Conservation (phyloP, 2,113 vertebrate genomes). For the Motacilla tschutschensis region DNA sequence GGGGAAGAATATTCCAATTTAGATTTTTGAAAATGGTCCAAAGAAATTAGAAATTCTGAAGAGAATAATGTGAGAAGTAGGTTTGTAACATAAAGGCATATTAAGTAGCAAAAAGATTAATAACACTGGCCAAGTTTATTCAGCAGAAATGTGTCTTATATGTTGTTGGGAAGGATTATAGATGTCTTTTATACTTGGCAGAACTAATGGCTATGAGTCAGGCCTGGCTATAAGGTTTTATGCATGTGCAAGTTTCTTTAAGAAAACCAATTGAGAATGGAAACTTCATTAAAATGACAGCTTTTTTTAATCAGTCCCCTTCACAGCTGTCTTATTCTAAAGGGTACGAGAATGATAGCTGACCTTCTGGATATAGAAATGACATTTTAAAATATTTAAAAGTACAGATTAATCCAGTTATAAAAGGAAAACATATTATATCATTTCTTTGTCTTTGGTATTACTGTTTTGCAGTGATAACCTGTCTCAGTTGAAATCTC, state of each 20-base stretch:
- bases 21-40: neutral
- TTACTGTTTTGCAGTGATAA: constrained; percentile 13
- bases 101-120: constrained; percentile 22
- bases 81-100: neutral
- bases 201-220: constrained; percentile 1
- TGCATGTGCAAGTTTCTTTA: neutral
- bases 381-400: constrained; percentile 35
- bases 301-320: constrained; percentile 1
- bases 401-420: constrained; percentile 12
- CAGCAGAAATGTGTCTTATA: constrained; percentile 1
- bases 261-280: constrained; percentile 9
- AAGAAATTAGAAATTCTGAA: neutral
- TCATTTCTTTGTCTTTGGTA: neutral
- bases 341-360: constrained; percentile 11
- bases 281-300: constrained; percentile 52
- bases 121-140: constrained; percentile 10
- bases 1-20: neutral
- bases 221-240: neutral
- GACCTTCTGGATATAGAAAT: constrained; percentile 37
- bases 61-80: neutral
- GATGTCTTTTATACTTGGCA: constrained; percentile 6
- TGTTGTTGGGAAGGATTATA: neutral
- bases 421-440: neutral
- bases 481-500: neutral
- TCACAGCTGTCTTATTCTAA: constrained; percentile 32